These are phyloP conservation scores for Plestiodon gilberti DNA, from an alignment of 2,113 vertebrate genomes.

Conservation along the genomic window DNA sequence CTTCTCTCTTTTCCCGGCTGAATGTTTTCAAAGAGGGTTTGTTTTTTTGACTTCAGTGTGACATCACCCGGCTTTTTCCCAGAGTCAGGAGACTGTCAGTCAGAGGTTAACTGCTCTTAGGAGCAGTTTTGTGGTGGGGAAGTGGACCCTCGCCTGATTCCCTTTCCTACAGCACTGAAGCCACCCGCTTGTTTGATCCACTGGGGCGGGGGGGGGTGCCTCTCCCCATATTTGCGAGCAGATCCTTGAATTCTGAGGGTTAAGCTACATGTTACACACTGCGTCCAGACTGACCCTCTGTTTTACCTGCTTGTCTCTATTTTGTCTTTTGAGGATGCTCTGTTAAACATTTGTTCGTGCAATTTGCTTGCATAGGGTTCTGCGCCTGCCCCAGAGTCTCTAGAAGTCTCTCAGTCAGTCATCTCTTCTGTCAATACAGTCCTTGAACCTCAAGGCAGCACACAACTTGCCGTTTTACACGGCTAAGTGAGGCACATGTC, in stretches of 20 bases:
- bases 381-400: too few species aligned
- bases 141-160: neutral
- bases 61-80: conserved; percentile 68
- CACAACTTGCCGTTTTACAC: too few species aligned
- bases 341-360: too few species aligned
- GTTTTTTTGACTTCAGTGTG: conserved; percentile 25
- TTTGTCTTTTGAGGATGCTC: too few species aligned
- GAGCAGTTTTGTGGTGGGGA: neutral
- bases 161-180: neutral
- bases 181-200: neutral
- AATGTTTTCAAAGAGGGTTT: conserved; percentile 46
- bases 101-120: conserved; percentile 56
- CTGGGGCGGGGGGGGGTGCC: too few species aligned
- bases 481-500: too few species aligned
- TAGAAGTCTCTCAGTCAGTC: too few species aligned
- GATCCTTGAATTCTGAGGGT: neutral
- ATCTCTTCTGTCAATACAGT: too few species aligned
- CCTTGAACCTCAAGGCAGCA: too few species aligned
- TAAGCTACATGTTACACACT: neutral
- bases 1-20: conserved; percentile 22
- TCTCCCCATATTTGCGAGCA: neutral
- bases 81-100: conserved; percentile 60
- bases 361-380: too few species aligned
- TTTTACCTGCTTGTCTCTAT: too few species aligned
- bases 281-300: too few species aligned